Evolutionary conservation across 2,888 invertebrate genomes (phyloP).

Genomic region (Agrypnus murinus): DNA sequence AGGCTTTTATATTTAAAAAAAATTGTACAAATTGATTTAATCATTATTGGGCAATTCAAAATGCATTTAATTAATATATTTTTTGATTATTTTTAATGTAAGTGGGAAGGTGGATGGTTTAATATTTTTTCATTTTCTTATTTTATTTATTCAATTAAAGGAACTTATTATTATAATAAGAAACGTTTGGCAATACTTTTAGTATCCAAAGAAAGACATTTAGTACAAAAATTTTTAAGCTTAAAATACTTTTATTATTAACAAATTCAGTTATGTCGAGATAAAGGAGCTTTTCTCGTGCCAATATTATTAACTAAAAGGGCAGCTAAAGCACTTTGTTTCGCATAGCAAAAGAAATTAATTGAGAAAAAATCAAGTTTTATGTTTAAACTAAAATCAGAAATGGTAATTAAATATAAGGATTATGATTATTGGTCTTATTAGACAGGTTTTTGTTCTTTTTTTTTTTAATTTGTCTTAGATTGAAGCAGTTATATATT

Average conservation of each 20-base stretch:
- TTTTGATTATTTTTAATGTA: slow-evolving; percentile 43
- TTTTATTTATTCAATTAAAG: slow-evolving; percentile 4
- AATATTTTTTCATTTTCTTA: slow-evolving; percentile 20
- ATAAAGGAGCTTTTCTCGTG: slow-evolving; percentile 25
- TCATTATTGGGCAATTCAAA: slow-evolving; percentile 43
- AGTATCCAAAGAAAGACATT: slow-evolving; percentile 47
- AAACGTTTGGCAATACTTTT: slow-evolving; percentile 46
- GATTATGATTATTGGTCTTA: neutral
- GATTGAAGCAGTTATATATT: slow-evolving; percentile 26
- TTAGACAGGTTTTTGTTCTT: slow-evolving; percentile 18
- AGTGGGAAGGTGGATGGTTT: slow-evolving; percentile 53
- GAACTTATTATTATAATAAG: slow-evolving; percentile 17
- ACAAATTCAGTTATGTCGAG: slow-evolving; percentile 18
- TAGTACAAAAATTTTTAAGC: slow-evolving; percentile 41
- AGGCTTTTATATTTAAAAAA: slow-evolving; percentile 24
- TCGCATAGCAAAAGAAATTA: neutral
- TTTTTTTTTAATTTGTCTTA: neutral
- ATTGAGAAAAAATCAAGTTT: neutral
- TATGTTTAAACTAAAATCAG: no score
- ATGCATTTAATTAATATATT: no score
- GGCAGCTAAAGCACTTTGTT: slow-evolving; percentile 34
- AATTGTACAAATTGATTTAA: slow-evolving; percentile 40
- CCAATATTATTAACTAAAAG: neutral
- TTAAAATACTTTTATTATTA: neutral
- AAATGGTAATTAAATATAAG: no score